Evolutionary conservation across 2,888 invertebrate species (phyloP), one percentile per base, ranked within the genome.

Genomic region (Odontocerum albicorne): DNA sequence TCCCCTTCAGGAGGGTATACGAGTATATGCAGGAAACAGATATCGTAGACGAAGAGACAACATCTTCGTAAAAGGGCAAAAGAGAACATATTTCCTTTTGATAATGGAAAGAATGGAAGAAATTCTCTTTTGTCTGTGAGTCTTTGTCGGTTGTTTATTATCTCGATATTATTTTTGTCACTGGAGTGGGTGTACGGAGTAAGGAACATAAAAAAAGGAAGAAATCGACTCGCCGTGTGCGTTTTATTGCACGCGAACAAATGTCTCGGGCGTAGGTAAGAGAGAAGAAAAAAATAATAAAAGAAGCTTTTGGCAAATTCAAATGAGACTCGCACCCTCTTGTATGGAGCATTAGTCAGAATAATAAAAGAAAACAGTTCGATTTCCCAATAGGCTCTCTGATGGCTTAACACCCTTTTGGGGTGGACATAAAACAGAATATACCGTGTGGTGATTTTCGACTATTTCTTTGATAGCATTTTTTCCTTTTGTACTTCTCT

Each of bases 371-470:
- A 51, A 50, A 40, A 50, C 36, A 50, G 55, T 59, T 59, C 59
- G 56, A 59, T 59, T 56, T 56, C 59, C 59, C 59, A 59, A 55
- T 51, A 59, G 58, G 51, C 55, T 21, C 31, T 50, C 39, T 38
- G 21, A 47, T 31, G 55, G 51, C 55, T 55, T 52, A 51, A 47
- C 47, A 49, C 55, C 7, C 17, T 35, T 33, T 46, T 35, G 19
- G 17, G 22, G n/a, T 19, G 46, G 20, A 43, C 51, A 43, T 59
- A 59, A 59, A 55, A 59, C 58, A 59, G 43, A 49, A 53, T 16
- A 19, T 33, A 27, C 45, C 44, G 21, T 51, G 51, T 46, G 56
- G 56, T 45, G 44, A 43, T 50, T 50, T 50, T 32, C 12, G 46
- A 13, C 35, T 7, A 46, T 46, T 32, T 35, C 46, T 33, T 27